These are phyloP conservation scores for Premnoplex brunnescens DNA, from an alignment of 2,797 vertebrate species.

Conservation along the genomic window DNA sequence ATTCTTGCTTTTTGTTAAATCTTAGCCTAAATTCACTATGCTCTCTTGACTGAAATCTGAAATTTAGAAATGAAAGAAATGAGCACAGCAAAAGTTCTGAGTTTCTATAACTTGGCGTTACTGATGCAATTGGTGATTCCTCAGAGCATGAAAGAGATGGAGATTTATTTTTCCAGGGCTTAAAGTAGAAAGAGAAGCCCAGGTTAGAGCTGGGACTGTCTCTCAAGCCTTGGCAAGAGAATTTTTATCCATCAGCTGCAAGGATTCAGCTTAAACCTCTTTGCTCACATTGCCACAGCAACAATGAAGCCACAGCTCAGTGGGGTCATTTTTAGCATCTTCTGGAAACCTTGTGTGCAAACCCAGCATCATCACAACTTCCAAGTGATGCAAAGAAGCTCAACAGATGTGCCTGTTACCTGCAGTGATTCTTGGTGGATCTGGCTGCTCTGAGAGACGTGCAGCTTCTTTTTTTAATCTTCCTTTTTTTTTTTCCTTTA, in stretches of 20 bases:
- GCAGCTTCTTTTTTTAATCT: not conserved
- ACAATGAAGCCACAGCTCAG: not conserved
- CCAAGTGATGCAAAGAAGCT: not conserved
- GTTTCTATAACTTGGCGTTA: not conserved
- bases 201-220: not conserved
- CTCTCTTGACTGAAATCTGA: not conserved
- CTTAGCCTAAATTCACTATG: not conserved
- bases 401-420: not conserved
- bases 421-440: not conserved
- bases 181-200: not conserved
- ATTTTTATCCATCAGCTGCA: not conserved
- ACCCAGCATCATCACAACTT: not conserved
- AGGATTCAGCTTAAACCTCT: not conserved
- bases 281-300: not conserved
- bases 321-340: not conserved
- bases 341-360: not conserved
- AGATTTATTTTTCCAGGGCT: not conserved
- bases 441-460: not conserved
- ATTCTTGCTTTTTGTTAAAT: not conserved
- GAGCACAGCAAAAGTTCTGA: not conserved
- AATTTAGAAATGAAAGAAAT: not conserved
- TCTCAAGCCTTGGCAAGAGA: not conserved
- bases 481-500: not conserved
- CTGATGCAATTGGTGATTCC: not conserved
- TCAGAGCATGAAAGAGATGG: not conserved